Conservation (phyloP, 1,140 invertebrate species). For the Phymorhynchus buccinoides region DNA sequence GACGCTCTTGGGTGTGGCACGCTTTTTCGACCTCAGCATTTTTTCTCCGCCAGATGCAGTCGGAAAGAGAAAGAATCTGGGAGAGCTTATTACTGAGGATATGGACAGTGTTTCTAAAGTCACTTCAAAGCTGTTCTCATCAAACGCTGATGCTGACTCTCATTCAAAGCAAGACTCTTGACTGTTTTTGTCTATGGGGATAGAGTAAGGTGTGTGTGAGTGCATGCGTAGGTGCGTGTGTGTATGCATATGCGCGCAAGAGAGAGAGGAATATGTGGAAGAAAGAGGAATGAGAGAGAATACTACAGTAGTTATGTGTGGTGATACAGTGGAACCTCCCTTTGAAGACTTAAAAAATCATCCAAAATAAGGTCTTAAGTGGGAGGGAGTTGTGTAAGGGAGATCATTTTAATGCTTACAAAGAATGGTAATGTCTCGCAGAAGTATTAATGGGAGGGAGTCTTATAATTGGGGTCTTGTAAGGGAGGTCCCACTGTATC, state of each 20-base stretch:
- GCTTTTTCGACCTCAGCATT: slow-evolving; percentile 30
- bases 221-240: neutral
- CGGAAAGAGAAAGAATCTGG: neutral
- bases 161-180: neutral
- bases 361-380: too few species aligned
- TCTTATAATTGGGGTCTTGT: too few species aligned
- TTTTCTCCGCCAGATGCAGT: slow-evolving; percentile 12
- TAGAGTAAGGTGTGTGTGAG: neutral
- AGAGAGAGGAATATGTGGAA: neutral
- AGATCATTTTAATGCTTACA: too few species aligned
- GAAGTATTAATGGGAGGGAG: too few species aligned
- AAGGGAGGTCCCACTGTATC: too few species aligned
- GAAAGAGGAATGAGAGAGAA: too few species aligned
- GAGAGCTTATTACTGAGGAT: neutral
- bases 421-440: too few species aligned
- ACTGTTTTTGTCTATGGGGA: neutral
- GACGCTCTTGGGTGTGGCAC: slow-evolving; percentile 11
- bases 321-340: too few species aligned
- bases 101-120: slow-evolving; percentile 3
- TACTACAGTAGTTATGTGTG: too few species aligned
- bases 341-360: too few species aligned
- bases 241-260: too few species aligned
- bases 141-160: neutral
- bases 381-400: too few species aligned
- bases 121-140: neutral